Percentiles rank a stretch among this genome's conserved stretches.
phyloP scores from a whole-genome alignment of 2,888 invertebrate species.

The Octonoba sinensis region DNA sequence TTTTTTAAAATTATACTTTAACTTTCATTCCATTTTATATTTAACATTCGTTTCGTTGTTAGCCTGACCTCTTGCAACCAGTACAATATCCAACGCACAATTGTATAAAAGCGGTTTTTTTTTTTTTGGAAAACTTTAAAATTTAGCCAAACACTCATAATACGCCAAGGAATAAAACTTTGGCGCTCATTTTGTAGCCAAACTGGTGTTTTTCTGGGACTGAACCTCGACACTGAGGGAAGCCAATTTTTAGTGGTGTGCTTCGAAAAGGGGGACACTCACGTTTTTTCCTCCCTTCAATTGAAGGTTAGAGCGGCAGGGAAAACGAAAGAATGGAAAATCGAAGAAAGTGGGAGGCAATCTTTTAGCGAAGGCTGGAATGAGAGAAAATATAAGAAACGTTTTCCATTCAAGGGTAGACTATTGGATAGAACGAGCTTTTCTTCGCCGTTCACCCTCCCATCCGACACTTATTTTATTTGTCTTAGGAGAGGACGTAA shows the following conservation, averaged over 20 bases:
- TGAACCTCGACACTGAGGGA: constrained; percentile 34
- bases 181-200: background rate
- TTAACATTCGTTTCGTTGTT: too few species aligned
- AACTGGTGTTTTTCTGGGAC: constrained; percentile 36
- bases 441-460: constrained; percentile 23
- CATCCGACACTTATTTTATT: constrained; percentile 61
- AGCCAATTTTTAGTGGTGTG: constrained; percentile 55
- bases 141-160: background rate
- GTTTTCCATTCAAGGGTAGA: background rate
- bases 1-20: too few species aligned
- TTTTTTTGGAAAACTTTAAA: too few species aligned
- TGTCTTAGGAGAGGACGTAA: constrained; percentile 60
- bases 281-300: constrained; percentile 11
- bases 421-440: constrained; percentile 48
- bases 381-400: constrained; percentile 21
- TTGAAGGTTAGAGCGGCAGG: constrained; percentile 12
- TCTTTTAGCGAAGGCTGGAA: constrained; percentile 47
- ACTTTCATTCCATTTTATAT: too few species aligned
- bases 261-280: constrained; percentile 21
- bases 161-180: background rate
- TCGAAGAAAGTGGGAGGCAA: constrained; percentile 61
- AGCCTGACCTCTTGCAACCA: too few species aligned
- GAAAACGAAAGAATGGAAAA: constrained; percentile 55
- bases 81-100: too few species aligned
- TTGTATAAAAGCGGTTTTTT: too few species aligned